Evolutionary conservation across 2,888 invertebrate species (phyloP).

Genomic region (Drosophila tripunctata): DNA sequence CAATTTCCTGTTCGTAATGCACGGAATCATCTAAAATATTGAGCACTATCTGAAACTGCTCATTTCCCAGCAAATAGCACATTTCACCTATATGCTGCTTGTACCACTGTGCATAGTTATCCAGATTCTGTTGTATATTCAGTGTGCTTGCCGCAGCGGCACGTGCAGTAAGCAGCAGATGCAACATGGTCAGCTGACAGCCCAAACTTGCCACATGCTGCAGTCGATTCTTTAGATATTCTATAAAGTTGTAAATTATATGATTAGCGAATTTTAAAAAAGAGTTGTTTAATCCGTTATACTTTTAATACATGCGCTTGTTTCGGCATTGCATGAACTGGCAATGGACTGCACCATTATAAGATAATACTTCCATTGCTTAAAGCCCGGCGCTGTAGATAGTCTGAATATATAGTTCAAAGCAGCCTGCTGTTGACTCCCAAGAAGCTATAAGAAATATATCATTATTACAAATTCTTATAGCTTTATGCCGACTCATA

Average conservation of each 20-base stretch:
- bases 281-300: too few relatives aligned
- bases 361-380: conserved; percentile 81
- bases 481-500: conserved; percentile 9
- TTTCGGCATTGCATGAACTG: conserved; percentile 46
- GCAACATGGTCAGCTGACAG: conserved; percentile 62
- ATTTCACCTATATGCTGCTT: conserved; percentile 82
- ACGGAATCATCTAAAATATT: conserved; percentile 71
- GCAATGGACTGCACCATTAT: conserved; percentile 77
- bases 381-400: conserved; percentile 67
- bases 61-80: conserved; percentile 72
- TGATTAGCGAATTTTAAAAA: not conserved
- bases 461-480: not conserved
- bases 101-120: conserved; percentile 82
- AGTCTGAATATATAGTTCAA: conserved; percentile 70
- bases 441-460: conserved; percentile 47
- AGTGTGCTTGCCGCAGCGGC: conserved; percentile 74
- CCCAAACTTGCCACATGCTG: conserved; percentile 64
- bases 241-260: conserved; percentile 43
- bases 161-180: conserved; percentile 78
- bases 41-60: conserved; percentile 75
- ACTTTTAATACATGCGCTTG: conserved; percentile 70
- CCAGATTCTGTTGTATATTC: conserved; percentile 69
- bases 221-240: conserved; percentile 76
- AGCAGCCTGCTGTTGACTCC: conserved; percentile 50
- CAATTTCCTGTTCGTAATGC: conserved; percentile 72